phyloP scores from a whole-genome alignment of 2,888 invertebrate genomes.

The Epinotia brunnichana region DNA sequence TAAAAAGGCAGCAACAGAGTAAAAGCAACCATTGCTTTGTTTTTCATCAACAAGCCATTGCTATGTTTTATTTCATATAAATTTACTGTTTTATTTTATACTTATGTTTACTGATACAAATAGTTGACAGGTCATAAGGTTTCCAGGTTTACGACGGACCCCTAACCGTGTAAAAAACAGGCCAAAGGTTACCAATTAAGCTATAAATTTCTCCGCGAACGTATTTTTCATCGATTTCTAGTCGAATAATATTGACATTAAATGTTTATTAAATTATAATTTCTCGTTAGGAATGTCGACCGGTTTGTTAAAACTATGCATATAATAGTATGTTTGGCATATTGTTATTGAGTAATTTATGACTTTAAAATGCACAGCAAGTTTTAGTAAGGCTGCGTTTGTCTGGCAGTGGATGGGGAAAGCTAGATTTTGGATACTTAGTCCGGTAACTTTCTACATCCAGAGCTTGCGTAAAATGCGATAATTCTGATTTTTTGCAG shows the following conservation, averaged over 20 bases:
- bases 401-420: background rate
- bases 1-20: too few relatives aligned
- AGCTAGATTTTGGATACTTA: too few relatives aligned
- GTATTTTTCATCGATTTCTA: constrained; percentile 34
- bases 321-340: constrained; percentile 11
- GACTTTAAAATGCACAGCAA: constrained; percentile 17
- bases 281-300: constrained; percentile 27
- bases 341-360: constrained; percentile 31
- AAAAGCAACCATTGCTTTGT: too few relatives aligned
- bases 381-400: constrained; percentile 6
- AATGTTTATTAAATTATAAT: constrained; percentile 21
- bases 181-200: constrained; percentile 34
- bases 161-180: constrained; percentile 13
- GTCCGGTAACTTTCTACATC: too few relatives aligned
- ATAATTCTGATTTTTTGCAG: too few relatives aligned
- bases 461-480: too few relatives aligned
- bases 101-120: too few relatives aligned
- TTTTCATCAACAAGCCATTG: too few relatives aligned
- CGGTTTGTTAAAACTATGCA: constrained; percentile 5
- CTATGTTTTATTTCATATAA: too few relatives aligned
- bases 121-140: background rate
- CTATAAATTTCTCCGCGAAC: constrained; percentile 23
- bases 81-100: too few relatives aligned
- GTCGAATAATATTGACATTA: constrained; percentile 27
- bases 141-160: background rate